Conservation (phyloP, 2,888 invertebrate genomes). For the Pteria penguin region DNA sequence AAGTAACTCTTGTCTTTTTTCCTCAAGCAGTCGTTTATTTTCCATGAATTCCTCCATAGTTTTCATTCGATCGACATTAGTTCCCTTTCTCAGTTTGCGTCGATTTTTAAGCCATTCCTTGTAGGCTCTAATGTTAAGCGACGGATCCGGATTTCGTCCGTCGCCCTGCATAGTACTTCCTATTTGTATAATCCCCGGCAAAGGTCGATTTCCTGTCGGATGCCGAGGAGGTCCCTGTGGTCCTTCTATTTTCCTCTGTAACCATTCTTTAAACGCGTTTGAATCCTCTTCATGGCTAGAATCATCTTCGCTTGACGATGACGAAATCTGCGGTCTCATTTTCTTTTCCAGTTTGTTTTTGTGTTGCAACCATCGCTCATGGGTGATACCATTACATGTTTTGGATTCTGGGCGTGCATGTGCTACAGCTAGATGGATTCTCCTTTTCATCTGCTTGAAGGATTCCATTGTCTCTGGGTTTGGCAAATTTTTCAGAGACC, state of each 20-base stretch:
- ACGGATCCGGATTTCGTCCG: constrained; percentile 45
- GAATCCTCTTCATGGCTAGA: constrained; percentile 42
- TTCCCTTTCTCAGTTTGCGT: constrained; percentile 8
- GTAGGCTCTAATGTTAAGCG: constrained; percentile 54
- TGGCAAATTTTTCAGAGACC: constrained; percentile 4
- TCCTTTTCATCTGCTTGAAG: constrained; percentile 43
- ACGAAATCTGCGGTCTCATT: constrained; percentile 7
- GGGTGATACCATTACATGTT: constrained; percentile 14
- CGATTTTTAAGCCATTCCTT: constrained; percentile 54
- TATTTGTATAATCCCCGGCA: constrained; percentile 47
- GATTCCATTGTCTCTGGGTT: constrained; percentile 31
- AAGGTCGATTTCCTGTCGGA: constrained; percentile 48
- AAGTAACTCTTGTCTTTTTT: constrained; percentile 63
- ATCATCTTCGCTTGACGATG: constrained; percentile 20
- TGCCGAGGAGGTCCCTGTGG: constrained; percentile 33
- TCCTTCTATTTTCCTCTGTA: constrained; percentile 52
- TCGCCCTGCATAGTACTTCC: constrained; percentile 54
- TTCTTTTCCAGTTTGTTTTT: constrained; percentile 8
- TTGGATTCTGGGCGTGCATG: not conserved
- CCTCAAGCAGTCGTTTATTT: constrained; percentile 58
- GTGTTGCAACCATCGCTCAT: constrained; percentile 30
- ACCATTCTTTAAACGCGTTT: constrained; percentile 62
- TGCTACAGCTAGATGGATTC: constrained; percentile 36
- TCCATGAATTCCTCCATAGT: constrained; percentile 50
- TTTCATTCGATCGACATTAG: constrained; percentile 40